Percentiles rank a stretch among this genome's conserved stretches.
These are phyloP conservation scores for Epiblema foenella DNA, from an alignment of 2,888 invertebrate genomes.

Conservation along the genomic window DNA sequence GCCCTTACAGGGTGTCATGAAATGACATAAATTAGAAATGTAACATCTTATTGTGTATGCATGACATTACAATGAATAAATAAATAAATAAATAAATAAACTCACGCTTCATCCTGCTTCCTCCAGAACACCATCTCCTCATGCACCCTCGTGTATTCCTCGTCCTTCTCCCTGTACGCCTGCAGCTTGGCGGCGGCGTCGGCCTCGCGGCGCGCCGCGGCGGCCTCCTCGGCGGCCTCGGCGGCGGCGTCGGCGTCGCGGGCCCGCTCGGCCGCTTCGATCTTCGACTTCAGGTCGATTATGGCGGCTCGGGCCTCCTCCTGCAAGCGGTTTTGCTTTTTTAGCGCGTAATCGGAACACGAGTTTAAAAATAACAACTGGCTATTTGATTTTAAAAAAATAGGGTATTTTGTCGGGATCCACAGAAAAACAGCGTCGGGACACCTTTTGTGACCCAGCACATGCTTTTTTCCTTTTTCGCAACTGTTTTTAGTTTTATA, in stretches of 20 bases:
- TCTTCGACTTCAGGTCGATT: constrained; percentile 54
- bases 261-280: constrained; percentile 55
- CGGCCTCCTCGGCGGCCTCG: constrained; percentile 53
- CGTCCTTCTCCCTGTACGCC: constrained; percentile 36
- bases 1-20: too few relatives aligned
- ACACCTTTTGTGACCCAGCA: too few relatives aligned
- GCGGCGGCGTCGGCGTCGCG: not conserved
- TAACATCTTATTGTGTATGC: too few relatives aligned
- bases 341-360: constrained; percentile 45
- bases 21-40: too few relatives aligned
- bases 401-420: too few relatives aligned
- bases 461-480: too few relatives aligned
- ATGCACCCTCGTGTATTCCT: constrained; percentile 49
- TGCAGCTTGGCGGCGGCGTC: constrained; percentile 46
- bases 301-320: constrained; percentile 63
- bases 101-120: constrained; percentile 62
- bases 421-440: too few relatives aligned
- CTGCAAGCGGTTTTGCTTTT: constrained; percentile 50
- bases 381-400: too few relatives aligned
- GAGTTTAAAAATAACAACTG: not conserved
- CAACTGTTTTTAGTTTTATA: too few relatives aligned
- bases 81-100: too few relatives aligned
- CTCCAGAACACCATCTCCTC: constrained; percentile 62
- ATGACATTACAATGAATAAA: too few relatives aligned
- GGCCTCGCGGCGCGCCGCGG: constrained; percentile 53